Base-by-base conservation (phyloP, 2,888 invertebrate genomes). In the Caenorhabditis macrosperma region DNA sequence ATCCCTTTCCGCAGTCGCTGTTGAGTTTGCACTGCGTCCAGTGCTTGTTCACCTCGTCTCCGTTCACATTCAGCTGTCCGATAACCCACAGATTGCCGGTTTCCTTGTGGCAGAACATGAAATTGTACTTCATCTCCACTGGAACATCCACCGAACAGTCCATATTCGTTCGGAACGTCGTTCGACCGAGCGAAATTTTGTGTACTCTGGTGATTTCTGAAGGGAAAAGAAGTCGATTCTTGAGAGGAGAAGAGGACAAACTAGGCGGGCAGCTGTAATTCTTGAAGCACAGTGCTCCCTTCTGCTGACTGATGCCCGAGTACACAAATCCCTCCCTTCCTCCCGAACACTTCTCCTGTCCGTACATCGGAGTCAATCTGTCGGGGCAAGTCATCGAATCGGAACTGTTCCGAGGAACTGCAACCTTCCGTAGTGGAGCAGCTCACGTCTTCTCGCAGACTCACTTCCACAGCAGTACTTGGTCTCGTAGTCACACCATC, bases 251-350 rank as follows among this genome's bases (percentile, higher is more conserved):
- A 2, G 12, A 15, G 3, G 28, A 28, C 46, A 22, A 0, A 71
- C 72, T 72, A 0, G 72, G 72, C 20, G 72, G 72, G 15, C 72
- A 72, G 26, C 72, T 72, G 57, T 72, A 72, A 26, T 63, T 63
- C 30, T 72, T 72, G 24, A 64, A 72, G 55, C 72, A 72, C 12
- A 72, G 28, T 35, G 63, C 72, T 20, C 63, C 72, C 9, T 48
- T 48, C 38, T 72, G 72, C 4, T 57, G 30, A 46, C 72, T 72
- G 9, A 22, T 55, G 15, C 72, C 72, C n/a, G 72, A 72, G 38
- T 72, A 72, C 7, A 72, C 22, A 33, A 61, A 44, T 12, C 15
- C 38, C 41, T 72, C 26, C 1, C 24, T 33, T 3, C 20, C 55
- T 3, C 55, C 35, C 28, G 6, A 30, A 26, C 72, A 72, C 41